These are phyloP conservation scores for Plutella xylostella DNA, from an alignment of 2,888 invertebrate genomes.

Conservation along the genomic window DNA sequence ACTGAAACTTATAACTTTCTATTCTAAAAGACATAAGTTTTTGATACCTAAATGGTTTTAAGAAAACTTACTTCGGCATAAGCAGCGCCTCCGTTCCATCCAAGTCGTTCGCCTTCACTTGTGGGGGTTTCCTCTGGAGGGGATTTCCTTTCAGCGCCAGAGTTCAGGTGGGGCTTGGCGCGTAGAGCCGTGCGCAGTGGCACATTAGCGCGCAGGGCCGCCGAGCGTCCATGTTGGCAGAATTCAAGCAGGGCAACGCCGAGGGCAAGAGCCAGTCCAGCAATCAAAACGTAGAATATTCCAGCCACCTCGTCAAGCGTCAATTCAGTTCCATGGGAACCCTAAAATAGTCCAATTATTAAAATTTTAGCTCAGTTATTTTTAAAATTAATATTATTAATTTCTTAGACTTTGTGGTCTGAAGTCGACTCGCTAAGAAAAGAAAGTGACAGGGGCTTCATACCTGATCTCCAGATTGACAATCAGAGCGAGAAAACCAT, in stretches of 20 bases:
- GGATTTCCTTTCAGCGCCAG: slow-evolving; percentile 40
- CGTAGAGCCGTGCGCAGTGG: slow-evolving; percentile 87
- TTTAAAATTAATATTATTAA: no score
- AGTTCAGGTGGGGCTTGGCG: slow-evolving; percentile 86
- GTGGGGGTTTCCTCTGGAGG: slow-evolving; percentile 40
- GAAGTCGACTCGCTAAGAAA: background rate
- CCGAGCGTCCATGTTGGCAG: slow-evolving; percentile 89
- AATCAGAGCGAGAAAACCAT: slow-evolving; percentile 76
- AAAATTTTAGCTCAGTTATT: no score
- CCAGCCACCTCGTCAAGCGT: slow-evolving; percentile 98
- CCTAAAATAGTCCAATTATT: no score
- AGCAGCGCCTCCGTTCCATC: slow-evolving; percentile 61
- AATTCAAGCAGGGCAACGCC: slow-evolving; percentile 95
- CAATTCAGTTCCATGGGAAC: slow-evolving; percentile 74
- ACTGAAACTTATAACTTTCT: background rate
- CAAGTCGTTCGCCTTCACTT: slow-evolving; percentile 52
- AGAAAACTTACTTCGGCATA: slow-evolving; percentile 46
- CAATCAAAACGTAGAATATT: slow-evolving; percentile 97
- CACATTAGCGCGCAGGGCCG: slow-evolving; percentile 84
- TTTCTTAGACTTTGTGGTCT: background rate
- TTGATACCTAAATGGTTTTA: background rate
- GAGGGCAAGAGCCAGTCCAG: slow-evolving; percentile 91
- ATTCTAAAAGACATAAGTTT: background rate
- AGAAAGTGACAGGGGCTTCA: slow-evolving; percentile 11
- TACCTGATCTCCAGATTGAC: slow-evolving; percentile 30